Percentiles rank a stretch among this genome's conserved stretches.
These are phyloP conservation scores for Xylocampa areola DNA, from an alignment of 2,888 invertebrate genomes.

Conservation along the genomic window DNA sequence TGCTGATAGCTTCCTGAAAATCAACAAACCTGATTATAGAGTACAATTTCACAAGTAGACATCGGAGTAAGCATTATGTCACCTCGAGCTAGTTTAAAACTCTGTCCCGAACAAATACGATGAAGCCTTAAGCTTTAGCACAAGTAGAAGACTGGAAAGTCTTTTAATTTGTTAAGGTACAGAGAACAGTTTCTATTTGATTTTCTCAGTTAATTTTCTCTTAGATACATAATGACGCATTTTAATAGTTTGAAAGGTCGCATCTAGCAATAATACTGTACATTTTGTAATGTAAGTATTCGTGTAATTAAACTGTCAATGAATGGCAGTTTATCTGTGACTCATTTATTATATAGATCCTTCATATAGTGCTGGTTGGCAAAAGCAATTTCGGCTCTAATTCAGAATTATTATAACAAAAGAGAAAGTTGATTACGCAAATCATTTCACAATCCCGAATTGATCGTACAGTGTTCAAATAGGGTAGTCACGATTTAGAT, in stretches of 20 bases:
- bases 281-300: conserved; percentile 2
- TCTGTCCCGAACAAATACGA: conserved; percentile 37
- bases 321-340: conserved; percentile 1
- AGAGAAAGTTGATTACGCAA: conserved; percentile 62
- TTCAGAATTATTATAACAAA: conserved; percentile 49
- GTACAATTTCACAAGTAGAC: conserved; percentile 7
- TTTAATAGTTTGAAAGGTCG: conserved; percentile 32
- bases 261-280: not conserved
- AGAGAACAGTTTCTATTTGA: conserved; percentile 50
- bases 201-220: conserved; percentile 38
- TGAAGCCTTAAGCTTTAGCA: conserved; percentile 27
- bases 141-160: conserved; percentile 36
- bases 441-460: conserved; percentile 52
- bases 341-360: conserved; percentile 9
- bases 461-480: conserved; percentile 31
- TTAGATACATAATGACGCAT: conserved; percentile 39
- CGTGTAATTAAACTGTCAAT: conserved; percentile 10
- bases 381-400: conserved; percentile 39
- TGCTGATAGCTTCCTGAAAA: conserved; percentile 82
- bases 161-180: conserved; percentile 47
- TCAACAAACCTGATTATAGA: conserved; percentile 33
- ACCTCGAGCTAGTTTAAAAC: conserved; percentile 42
- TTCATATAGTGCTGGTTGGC: conserved; percentile 29
- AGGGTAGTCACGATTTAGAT: conserved; percentile 52
- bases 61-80: conserved; percentile 18